Evolutionary conservation across 2,797 vertebrate species (phyloP).

Genomic region (Acropternis orthonyx): DNA sequence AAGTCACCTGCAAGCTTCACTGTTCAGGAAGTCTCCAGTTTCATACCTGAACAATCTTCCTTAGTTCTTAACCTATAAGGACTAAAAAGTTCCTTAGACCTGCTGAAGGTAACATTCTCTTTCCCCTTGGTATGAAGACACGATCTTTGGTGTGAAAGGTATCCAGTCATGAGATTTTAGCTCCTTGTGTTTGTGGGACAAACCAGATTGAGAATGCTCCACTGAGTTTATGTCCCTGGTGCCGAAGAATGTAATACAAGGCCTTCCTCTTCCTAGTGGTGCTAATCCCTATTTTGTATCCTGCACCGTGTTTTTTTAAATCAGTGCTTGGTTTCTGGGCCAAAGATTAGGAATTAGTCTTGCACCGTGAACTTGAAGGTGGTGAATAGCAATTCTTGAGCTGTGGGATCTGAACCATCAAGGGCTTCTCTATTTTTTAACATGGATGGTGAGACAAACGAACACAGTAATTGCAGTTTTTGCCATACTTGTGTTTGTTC

Average conservation of each 20-base stretch:
- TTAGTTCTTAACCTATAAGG: conserved; percentile 11
- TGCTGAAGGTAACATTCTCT: conserved; percentile 13
- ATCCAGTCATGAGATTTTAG: neutral
- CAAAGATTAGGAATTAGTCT: neutral
- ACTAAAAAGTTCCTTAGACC: neutral
- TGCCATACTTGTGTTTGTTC: neutral
- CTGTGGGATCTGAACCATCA: neutral
- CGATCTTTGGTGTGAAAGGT: neutral
- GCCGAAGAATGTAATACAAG: neutral
- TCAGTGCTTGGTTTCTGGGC: neutral
- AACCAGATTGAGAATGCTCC: neutral
- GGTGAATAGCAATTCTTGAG: neutral
- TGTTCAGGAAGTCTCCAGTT: conserved; percentile 1
- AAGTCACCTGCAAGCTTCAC: neutral
- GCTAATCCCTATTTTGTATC: neutral
- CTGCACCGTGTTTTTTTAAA: accelerated
- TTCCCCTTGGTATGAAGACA: neutral
- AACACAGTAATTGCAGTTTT: neutral
- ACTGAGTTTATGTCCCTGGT: neutral
- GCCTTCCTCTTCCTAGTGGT: neutral
- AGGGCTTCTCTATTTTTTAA: neutral
- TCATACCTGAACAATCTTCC: neutral
- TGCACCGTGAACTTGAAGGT: accelerated
- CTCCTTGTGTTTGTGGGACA: neutral
- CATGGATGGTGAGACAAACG: neutral